Evolutionary conservation across 23 tunicate genomes (phyloP), one percentile per base, ranked within the genome.

Genomic region (Halocynthia roretzi): DNA sequence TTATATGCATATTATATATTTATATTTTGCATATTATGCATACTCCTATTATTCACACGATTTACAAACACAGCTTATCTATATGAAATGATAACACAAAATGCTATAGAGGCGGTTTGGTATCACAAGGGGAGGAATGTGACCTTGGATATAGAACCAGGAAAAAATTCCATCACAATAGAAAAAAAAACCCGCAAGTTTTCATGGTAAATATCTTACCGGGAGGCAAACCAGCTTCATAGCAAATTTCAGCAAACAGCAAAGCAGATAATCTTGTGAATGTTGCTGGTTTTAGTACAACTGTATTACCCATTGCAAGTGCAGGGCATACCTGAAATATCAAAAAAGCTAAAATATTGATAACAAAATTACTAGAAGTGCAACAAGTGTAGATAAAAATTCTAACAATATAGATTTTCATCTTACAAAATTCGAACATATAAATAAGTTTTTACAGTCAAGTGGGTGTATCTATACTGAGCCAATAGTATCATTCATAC

Each of bases 151-250:
- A 14, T 15, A 58, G 18, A 58, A 58, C 64, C 64, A 58, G n/a
- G 1, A 31, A 31, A 31, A 31, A 31, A 31, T 31, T 31, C 44
- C 44, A 31, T 31, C 1, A 4, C 44, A 31, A 31, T 31, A 31
- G 44, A 31, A 31, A 31, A 31, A 31, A 31, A 31, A 31, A 31
- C 2, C 44, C 2, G 44, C 44, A 0, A 31, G 1, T 31, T 31
- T 31, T 12, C 63, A 14, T 1, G 4, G n/a, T 2, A 48, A 14
- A 75, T 11, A 40, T 11, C 81, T 21, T 18, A 90, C 96, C 96
- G 70, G 88, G 88, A 60, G 98, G 98, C 18, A 93, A 51, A 6
- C 98, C 98, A 61, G 98, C 90, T 76, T 93, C 98, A 81, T 83
- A 89, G 61, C 98, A 93, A 50, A 93, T 93, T 71, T 93, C 94